Percentiles rank a stretch among this genome's conserved stretches.
Evolutionary conservation across 2,113 vertebrate genomes (phyloP).

Genomic region (Limnothrissa miodon): DNA sequence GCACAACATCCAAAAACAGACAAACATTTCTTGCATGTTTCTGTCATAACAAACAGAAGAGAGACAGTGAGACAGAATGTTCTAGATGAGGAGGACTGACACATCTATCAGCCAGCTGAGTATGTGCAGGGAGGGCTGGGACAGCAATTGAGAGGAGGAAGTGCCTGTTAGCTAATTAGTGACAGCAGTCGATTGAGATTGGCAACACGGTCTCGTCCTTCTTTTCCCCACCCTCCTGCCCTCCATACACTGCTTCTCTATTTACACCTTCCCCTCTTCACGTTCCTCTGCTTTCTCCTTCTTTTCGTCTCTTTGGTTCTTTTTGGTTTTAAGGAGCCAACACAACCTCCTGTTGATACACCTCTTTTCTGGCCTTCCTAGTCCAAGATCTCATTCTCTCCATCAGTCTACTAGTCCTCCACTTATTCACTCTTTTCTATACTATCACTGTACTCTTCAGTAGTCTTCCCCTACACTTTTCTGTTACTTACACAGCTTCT

Average conservation of each 20-base stretch:
- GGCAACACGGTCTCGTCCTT: not conserved
- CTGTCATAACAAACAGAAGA: not conserved
- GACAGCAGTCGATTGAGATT: not conserved
- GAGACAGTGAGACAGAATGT: constrained; percentile 2
- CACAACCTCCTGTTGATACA: too few species aligned
- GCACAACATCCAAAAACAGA: not conserved
- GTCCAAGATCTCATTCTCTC: not conserved
- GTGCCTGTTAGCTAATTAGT: not conserved
- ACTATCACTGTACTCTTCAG: not conserved
- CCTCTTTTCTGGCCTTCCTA: too few species aligned
- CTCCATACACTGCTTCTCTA: not conserved
- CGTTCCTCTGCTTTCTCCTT: not conserved
- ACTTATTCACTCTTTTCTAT: not conserved
- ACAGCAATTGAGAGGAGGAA: not conserved
- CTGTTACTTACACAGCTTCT: not conserved
- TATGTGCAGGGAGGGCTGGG: not conserved
- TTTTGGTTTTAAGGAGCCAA: too few species aligned
- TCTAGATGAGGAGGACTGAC: not conserved
- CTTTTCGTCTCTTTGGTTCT: not conserved
- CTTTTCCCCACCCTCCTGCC: not conserved
- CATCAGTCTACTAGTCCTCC: not conserved
- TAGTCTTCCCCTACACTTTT: not conserved
- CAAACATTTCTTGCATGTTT: not conserved
- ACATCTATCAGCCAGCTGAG: not conserved
- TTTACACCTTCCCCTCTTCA: not conserved